Evolutionary conservation across 1,140 invertebrate species (phyloP).

Genomic region (Drosophila miranda): DNA sequence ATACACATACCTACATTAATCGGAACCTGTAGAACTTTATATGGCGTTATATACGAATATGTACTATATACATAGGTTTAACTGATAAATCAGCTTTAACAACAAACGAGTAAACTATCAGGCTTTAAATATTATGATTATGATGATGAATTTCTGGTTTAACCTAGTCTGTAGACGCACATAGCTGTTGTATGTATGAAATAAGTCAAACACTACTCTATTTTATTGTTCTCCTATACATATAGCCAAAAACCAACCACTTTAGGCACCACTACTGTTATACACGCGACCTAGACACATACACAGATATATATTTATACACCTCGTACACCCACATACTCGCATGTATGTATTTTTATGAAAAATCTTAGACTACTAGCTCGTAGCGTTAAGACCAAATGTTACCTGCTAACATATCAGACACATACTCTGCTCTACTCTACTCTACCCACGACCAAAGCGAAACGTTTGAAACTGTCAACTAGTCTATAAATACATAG

Average conservation of each 20-base stretch:
- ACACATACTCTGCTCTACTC: slow-evolving; percentile 36
- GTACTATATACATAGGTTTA: slow-evolving; percentile 44
- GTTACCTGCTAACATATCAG: slow-evolving; percentile 74
- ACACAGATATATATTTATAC: slow-evolving; percentile 52
- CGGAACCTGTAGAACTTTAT: slow-evolving; percentile 45
- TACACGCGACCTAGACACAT: slow-evolving; percentile 54
- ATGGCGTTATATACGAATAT: slow-evolving; percentile 6
- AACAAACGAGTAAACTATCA: slow-evolving; percentile 79
- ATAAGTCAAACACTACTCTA: slow-evolving; percentile 20
- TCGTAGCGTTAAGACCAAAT: slow-evolving; percentile 34
- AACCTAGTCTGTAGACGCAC: slow-evolving; percentile 63
- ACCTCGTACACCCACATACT: slow-evolving; percentile 31
- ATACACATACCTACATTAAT: slow-evolving; percentile 67
- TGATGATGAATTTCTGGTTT: slow-evolving; percentile 70
- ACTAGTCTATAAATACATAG: slow-evolving; percentile 51
- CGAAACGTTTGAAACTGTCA: slow-evolving; percentile 77
- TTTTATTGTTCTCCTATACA: slow-evolving; percentile 68
- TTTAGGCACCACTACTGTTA: slow-evolving; percentile 56
- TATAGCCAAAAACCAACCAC: slow-evolving; percentile 51
- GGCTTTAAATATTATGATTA: slow-evolving; percentile 72
- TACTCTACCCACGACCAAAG: slow-evolving; percentile 65
- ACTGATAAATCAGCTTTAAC: slow-evolving; percentile 79
- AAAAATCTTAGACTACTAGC: slow-evolving; percentile 22
- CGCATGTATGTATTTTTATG: slow-evolving; percentile 20
- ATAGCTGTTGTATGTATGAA: slow-evolving; percentile 36